Percentiles rank a stretch among this genome's conserved stretches.
Evolutionary conservation across 1,140 invertebrate species (phyloP).

Genomic region (Hestina assimilis): DNA sequence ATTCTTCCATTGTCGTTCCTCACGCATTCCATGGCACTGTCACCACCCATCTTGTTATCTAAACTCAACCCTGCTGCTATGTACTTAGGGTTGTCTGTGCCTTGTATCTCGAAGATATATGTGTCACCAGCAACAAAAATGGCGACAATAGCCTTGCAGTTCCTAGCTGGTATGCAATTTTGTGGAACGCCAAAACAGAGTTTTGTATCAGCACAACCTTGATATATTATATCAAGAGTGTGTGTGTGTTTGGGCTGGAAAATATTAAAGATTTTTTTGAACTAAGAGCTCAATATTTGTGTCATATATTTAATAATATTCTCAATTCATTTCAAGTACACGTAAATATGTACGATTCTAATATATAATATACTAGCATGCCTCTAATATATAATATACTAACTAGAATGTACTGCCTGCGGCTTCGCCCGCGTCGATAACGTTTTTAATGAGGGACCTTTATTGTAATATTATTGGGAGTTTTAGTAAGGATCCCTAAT

Average conservation of each 20-base stretch:
- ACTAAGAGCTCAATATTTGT: too few species aligned
- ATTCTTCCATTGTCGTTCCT: constrained; percentile 81
- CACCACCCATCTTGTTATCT: constrained; percentile 89
- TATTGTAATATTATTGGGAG: too few species aligned
- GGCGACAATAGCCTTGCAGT: constrained; percentile 85
- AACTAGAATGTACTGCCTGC: too few species aligned
- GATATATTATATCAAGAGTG: constrained; percentile 83
- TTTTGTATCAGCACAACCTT: constrained; percentile 86
- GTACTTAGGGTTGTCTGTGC: constrained; percentile 81
- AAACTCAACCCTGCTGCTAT: constrained; percentile 87
- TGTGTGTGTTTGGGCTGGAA: constrained; percentile 54
- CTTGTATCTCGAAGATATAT: constrained; percentile 84
- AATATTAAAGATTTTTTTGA: not conserved
- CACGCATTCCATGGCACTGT: constrained; percentile 91
- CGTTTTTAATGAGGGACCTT: too few species aligned
- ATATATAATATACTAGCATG: too few species aligned
- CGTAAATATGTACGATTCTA: too few species aligned
- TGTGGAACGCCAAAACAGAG: constrained; percentile 88
- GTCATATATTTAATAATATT: too few species aligned
- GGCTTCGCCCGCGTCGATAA: too few species aligned
- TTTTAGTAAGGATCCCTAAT: too few species aligned
- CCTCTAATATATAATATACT: too few species aligned
- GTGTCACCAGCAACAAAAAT: constrained; percentile 84
- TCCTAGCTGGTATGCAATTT: constrained; percentile 81
- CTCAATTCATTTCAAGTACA: too few species aligned